Evolutionary conservation across 2,888 invertebrate genomes (phyloP).

Genomic region (Drosophila cracens): DNA sequence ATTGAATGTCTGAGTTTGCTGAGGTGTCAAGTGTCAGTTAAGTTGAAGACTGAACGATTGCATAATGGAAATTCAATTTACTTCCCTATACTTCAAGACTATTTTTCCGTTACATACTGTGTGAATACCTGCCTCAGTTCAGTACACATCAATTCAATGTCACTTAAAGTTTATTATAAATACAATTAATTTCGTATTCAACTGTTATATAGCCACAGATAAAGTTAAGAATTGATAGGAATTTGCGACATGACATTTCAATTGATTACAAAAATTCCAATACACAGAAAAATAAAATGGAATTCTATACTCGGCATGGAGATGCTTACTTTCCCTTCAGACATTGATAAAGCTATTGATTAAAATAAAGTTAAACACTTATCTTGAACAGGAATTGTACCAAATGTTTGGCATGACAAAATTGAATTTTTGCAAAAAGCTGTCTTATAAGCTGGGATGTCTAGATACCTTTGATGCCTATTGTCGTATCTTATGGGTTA

Average conservation of each 20-base stretch:
- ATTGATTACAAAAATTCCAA: conserved; percentile 16
- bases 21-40: conserved; percentile 73
- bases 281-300: not conserved
- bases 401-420: not conserved
- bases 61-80: conserved; percentile 72
- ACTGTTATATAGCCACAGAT: conserved; percentile 17
- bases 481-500: not conserved
- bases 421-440: not conserved
- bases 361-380: not conserved
- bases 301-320: not conserved
- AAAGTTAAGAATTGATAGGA: conserved; percentile 11
- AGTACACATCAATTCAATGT: conserved; percentile 24
- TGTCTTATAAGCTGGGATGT: no score
- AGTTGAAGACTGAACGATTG: conserved; percentile 69
- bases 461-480: not conserved
- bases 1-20: conserved; percentile 72
- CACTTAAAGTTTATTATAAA: conserved; percentile 28
- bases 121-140: conserved; percentile 22
- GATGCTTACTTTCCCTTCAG: not conserved
- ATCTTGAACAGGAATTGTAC: not conserved
- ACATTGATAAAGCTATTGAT: conserved; percentile 5
- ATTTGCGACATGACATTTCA: conserved; percentile 21
- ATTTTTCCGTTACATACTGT: conserved; percentile 22
- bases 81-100: conserved; percentile 29
- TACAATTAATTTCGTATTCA: conserved; percentile 34